Evolutionary conservation across 1,140 invertebrate genomes (phyloP).

Genomic region (Frieseomelitta varia): DNA sequence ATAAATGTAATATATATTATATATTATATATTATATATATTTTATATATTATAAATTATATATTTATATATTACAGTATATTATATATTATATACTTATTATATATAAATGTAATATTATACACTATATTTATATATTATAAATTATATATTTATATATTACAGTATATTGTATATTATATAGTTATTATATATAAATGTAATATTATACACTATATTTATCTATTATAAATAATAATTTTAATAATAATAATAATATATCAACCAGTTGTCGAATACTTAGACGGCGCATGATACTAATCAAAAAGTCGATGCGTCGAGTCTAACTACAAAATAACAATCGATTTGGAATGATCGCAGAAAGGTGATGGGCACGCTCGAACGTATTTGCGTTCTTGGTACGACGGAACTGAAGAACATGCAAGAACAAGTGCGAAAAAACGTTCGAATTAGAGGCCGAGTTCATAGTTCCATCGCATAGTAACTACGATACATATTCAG

Average conservation of each 20-base stretch:
- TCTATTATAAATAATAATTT: neutral
- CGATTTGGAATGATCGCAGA: neutral
- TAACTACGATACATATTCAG: slow-evolving; percentile 37
- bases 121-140: too few relatives aligned
- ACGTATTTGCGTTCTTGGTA: neutral
- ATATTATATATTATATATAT: neutral
- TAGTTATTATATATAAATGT: neutral
- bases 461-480: neutral
- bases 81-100: too few relatives aligned
- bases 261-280: too few relatives aligned
- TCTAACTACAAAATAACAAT: neutral
- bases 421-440: neutral
- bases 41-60: too few relatives aligned
- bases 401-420: neutral
- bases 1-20: too few relatives aligned
- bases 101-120: neutral
- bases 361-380: neutral
- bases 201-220: too few relatives aligned
- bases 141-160: too few relatives aligned
- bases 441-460: neutral
- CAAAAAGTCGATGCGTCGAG: neutral
- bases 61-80: too few relatives aligned
- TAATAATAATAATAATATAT: neutral
- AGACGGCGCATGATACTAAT: neutral
- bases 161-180: too few relatives aligned